Percentiles rank a stretch among this genome's conserved stretches.
Conservation (phyloP, 2,113 vertebrate species). For the Antechinus flavipes region DNA sequence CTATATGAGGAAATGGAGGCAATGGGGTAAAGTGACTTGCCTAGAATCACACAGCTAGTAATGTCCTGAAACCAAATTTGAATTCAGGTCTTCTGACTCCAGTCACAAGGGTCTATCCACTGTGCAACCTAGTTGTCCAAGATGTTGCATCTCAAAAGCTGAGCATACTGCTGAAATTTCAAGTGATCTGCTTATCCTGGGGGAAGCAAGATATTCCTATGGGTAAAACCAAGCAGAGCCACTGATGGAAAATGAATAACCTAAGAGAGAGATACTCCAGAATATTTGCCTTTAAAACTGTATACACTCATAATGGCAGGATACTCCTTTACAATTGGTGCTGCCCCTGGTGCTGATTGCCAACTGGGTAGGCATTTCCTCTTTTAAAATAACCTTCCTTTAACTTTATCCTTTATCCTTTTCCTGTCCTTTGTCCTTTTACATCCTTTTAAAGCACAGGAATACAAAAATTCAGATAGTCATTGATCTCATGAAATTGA, state of each 20-base stretch:
- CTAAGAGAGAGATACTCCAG: not conserved
- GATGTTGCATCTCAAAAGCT: not conserved
- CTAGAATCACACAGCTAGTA: not conserved
- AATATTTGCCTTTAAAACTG: not conserved
- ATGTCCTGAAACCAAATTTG: not conserved
- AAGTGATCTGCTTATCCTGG: not conserved
- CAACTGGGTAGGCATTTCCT: conserved; percentile 1
- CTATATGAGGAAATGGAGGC: not conserved
- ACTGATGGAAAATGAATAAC: not conserved
- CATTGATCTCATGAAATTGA: not conserved
- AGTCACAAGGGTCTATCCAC: not conserved
- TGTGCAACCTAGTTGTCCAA: not conserved
- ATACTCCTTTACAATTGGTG: not conserved
- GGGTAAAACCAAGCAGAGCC: not conserved
- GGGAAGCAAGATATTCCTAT: not conserved
- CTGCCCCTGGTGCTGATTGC: not conserved
- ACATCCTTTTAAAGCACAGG: not conserved
- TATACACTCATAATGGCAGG: not conserved
- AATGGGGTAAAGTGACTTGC: not conserved
- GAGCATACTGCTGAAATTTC: not conserved
- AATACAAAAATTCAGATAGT: not conserved
- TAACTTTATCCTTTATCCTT: too few species aligned
- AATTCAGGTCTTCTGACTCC: not conserved
- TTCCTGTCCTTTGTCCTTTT: too few species aligned
- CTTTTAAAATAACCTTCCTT: not conserved